Percentiles rank a stretch among this genome's conserved stretches.
phyloP scores from a whole-genome alignment of 2,113 vertebrate species.

The Alces alces region DNA sequence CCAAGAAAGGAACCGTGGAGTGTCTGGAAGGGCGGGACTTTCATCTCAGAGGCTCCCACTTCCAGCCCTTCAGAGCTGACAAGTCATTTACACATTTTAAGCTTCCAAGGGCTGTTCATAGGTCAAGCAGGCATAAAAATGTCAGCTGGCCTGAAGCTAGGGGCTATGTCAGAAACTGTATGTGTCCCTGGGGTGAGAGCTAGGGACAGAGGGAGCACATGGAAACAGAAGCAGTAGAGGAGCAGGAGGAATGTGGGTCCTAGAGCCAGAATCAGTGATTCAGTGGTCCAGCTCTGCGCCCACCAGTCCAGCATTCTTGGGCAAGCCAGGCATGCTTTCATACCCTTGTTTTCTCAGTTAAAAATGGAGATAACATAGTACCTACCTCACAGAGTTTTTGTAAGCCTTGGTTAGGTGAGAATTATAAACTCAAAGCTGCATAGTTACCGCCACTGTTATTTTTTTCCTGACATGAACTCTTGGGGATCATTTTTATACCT shows the following conservation, averaged over 20 bases:
- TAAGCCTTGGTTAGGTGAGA: neutral
- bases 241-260: neutral
- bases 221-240: neutral
- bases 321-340: neutral
- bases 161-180: neutral
- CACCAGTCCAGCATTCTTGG: neutral
- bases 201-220: too few species aligned
- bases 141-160: neutral
- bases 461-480: neutral
- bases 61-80: neutral
- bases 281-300: neutral
- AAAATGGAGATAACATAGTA: neutral
- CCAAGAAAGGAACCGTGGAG: neutral
- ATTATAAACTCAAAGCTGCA: neutral
- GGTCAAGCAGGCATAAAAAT: neutral
- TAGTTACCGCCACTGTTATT: neutral
- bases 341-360: neutral
- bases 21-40: neutral
- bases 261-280: fast-evolving
- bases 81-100: neutral
- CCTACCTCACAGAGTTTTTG: neutral
- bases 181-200: neutral
- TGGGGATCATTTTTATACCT: neutral
- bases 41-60: neutral
- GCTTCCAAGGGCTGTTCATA: neutral